Evolutionary conservation across 2,888 invertebrate species (phyloP), one percentile per base, ranked within the genome.

Genomic region (Folsomia manolachei): DNA sequence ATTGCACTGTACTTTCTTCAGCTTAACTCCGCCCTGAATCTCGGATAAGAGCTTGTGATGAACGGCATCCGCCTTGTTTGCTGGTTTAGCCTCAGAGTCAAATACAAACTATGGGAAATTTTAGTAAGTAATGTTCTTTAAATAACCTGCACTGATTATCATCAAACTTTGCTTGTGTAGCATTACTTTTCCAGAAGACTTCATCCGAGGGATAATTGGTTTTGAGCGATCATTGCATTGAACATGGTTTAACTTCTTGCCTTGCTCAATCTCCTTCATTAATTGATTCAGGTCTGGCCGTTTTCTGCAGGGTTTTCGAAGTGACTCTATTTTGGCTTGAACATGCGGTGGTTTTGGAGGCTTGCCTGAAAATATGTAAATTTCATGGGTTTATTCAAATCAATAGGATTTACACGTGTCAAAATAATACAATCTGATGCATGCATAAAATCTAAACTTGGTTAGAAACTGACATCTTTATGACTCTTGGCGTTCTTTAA

Each of bases 181-280:
- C 4, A 62, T 72, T 76, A 80, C 81, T 75, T 79, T 78, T 67
- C 81, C 81, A 27, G 75, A 53, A n/a, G 81, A 79, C 75, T 84
- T 84, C 61, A 79, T 81, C 76, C 82, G 80, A 79, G 87, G 86
- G 56, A 88, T 81, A 14, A 87, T 82, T 0, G 88, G 87, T 76
- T 83, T 83, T 27, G 87, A 90, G 85, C 93, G 88, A 83, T 94
- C 94, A 84, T 94, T 94, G 84, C 93, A 93, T 81, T 90, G 88
- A 64, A 94, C 93, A 82, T 94, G 91, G 82, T 89, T 90, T 77
- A 94, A 85, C 82, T 90, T 91, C 82, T 84, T 90, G 65, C 93
- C 92, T 77, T 26, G 53, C 68, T 81, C 79, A n/a, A 94, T 91
- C 84, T 94, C 94, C 83, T 94, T 93, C 90, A 94, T 91, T 90